Percentiles rank a stretch among this genome's conserved stretches.
Conservation (phyloP, 2,797 vertebrate species). For the Kryptopterus vitreolus region DNA sequence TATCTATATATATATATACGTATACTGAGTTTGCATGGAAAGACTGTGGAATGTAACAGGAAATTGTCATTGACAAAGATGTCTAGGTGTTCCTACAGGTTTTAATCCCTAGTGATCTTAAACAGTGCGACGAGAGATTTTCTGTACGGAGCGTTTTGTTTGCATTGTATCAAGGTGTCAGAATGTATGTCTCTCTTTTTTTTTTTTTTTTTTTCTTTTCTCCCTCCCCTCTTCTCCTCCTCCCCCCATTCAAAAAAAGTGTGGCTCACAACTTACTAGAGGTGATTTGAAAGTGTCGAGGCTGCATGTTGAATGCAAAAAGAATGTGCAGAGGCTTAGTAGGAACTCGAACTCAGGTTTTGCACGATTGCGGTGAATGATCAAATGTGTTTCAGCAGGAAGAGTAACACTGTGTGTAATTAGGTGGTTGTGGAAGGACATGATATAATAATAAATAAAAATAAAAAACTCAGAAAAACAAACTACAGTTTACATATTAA, state of each 20-base stretch:
- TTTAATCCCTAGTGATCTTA: not conserved
- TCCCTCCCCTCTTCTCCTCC: too few species aligned
- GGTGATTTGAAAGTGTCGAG: not conserved
- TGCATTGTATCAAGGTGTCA: not conserved
- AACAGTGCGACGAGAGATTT: too few species aligned
- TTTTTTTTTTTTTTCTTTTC: too few species aligned
- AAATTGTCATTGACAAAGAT: conserved; percentile 2
- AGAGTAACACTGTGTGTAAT: not conserved
- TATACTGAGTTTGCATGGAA: not conserved
- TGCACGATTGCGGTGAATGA: not conserved
- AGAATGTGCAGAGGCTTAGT: not conserved
- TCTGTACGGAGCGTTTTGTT: not conserved
- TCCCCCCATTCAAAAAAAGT: not conserved
- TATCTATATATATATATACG: too few species aligned
- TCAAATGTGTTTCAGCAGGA: not conserved
- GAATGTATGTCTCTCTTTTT: not conserved
- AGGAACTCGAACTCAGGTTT: not conserved
- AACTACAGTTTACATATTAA: not conserved
- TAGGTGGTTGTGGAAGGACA: not conserved
- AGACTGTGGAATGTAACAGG: conserved; percentile 4
- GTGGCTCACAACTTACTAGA: too few species aligned
- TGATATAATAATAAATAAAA: too few species aligned
- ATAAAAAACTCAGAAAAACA: not conserved
- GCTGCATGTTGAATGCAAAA: not conserved
- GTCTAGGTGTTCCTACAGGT: conserved; percentile 1